A percentile compares a stretch with the other conserved stretches of the same genome.
phyloP scores from a whole-genome alignment of 2,888 invertebrate genomes.

The Monoplex corrugatus region DNA sequence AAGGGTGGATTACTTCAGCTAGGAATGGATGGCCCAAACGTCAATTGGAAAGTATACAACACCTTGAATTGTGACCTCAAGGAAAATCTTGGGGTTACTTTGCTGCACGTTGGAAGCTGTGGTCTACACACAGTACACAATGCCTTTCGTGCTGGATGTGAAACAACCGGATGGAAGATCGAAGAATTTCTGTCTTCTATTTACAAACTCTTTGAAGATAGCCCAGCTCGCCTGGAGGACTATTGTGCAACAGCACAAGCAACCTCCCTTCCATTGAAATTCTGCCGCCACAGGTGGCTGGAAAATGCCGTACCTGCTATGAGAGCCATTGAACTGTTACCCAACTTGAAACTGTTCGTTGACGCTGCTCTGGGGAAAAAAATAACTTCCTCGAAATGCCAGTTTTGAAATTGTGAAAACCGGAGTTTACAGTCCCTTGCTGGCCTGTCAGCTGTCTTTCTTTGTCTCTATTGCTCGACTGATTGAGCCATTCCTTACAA shows the following conservation, averaged over 20 bases:
- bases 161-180: slow-evolving; percentile 9
- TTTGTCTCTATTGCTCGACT: not conserved
- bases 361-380: not conserved
- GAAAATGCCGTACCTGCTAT: slow-evolving; percentile 14
- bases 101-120: slow-evolving; percentile 39
- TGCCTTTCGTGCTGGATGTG: not conserved
- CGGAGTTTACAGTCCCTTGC: slow-evolving; percentile 1
- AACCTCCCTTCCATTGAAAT: slow-evolving; percentile 10
- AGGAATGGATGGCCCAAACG: slow-evolving; percentile 47
- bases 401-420: not conserved
- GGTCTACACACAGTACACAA: slow-evolving; percentile 34
- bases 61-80: not conserved
- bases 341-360: not conserved
- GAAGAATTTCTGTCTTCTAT: slow-evolving; percentile 3
- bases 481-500: slow-evolving; percentile 34
- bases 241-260: not conserved
- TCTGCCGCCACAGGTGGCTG: slow-evolving; percentile 32
- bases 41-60: slow-evolving; percentile 39
- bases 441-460: slow-evolving; percentile 17
- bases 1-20: slow-evolving; percentile 33
- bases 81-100: not conserved
- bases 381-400: not conserved
- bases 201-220: slow-evolving; percentile 6
- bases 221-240: not conserved
- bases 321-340: slow-evolving; percentile 19